Percentiles rank a stretch among this genome's conserved stretches.
Conservation (phyloP, 2,797 vertebrate genomes). For the Triplophysa yarkandensis region DNA sequence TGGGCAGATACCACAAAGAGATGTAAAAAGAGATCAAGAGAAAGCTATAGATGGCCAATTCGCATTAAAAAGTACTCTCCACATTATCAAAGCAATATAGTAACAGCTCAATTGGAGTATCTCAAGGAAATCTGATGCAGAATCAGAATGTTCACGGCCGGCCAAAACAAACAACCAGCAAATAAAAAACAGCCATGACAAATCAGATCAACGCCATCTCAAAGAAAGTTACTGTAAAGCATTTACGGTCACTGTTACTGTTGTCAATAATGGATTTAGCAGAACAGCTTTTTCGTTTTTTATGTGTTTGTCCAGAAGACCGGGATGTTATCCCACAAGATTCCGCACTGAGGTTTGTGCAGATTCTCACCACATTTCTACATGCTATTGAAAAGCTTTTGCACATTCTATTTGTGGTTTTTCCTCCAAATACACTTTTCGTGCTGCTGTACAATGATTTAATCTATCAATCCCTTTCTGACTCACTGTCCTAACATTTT, state of each 20-base stretch:
- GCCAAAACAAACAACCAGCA: constrained; percentile 21
- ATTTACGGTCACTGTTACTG: not conserved
- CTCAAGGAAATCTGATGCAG: constrained; percentile 3
- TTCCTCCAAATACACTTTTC: not conserved
- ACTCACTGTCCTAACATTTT: constrained; percentile 3
- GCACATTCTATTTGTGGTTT: constrained; percentile 51
- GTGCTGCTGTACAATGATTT: constrained; percentile 10
- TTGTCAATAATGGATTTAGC: constrained; percentile 25
- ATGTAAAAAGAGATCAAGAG: not conserved
- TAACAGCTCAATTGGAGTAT: not conserved
- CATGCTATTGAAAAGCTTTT: constrained; percentile 43
- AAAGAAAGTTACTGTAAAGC: not conserved
- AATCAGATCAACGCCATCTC: not conserved
- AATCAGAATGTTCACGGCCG: not conserved
- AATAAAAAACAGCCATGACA: constrained; percentile 4
- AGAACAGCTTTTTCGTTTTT: constrained; percentile 25
- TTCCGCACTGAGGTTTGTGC: constrained; percentile 45
- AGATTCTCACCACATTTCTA: constrained; percentile 20
- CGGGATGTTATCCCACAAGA: constrained; percentile 47
- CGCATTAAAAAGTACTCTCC: not conserved
- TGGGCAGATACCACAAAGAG: not conserved
- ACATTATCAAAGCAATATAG: not conserved
- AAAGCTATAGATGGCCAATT: not conserved
- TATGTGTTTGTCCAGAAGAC: constrained; percentile 8
- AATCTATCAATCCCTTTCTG: not conserved